Evolutionary conservation across 2,113 vertebrate species (phyloP).

Genomic region (Neomonachus schauinslandi): DNA sequence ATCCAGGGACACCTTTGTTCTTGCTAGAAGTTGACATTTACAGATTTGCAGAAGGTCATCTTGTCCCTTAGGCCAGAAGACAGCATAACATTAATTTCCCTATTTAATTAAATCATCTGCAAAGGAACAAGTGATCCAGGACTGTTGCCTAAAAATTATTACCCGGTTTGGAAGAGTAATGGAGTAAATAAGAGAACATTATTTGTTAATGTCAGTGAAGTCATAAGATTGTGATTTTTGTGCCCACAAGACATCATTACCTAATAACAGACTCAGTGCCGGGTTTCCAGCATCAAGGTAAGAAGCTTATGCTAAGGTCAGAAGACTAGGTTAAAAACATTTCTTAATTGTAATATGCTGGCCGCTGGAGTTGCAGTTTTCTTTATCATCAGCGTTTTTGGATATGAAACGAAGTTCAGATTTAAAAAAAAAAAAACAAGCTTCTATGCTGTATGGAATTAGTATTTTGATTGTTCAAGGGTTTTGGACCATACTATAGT

Average conservation of each 20-base stretch:
- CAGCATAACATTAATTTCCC: conserved; percentile 43
- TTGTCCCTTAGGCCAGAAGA: conserved; percentile 65
- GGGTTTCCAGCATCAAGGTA: too few relatives aligned
- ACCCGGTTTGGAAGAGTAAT: not conserved
- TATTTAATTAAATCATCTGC: conserved; percentile 64
- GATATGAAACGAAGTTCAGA: not conserved
- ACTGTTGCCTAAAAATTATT: conserved; percentile 15
- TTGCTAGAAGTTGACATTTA: conserved; percentile 72
- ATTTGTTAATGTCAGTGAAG: not conserved
- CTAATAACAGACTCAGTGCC: not conserved
- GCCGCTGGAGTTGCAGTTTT: not conserved
- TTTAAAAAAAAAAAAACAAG: not conserved
- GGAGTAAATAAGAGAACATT: not conserved
- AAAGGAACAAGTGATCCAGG: not conserved
- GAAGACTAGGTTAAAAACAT: not conserved
- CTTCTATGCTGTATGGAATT: not conserved
- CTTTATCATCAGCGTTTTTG: not conserved
- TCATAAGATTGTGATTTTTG: not conserved
- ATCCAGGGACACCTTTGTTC: not conserved
- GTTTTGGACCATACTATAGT: not conserved
- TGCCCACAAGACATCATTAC: not conserved
- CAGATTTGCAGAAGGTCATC: conserved; percentile 74
- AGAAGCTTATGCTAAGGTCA: not conserved
- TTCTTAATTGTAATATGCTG: not conserved
- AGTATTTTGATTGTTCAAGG: not conserved